Conservation (phyloP, 2,113 vertebrate species). For the Mormyrus lacerda region DNA sequence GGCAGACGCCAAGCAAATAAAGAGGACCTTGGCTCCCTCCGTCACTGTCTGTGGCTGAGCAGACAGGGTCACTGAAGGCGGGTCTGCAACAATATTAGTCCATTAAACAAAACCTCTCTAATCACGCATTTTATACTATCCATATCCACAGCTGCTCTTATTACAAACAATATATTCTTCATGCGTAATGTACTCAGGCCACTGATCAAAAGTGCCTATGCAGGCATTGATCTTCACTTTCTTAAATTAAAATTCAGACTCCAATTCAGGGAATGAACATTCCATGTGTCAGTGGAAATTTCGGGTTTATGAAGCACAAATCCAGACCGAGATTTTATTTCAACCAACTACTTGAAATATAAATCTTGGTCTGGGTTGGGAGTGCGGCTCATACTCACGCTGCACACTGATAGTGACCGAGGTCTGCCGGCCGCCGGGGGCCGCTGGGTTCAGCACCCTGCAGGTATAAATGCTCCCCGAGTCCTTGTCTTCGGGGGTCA, state of each 20-base stretch:
- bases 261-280: not conserved
- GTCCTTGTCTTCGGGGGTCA: constrained; percentile 71
- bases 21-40: constrained; percentile 76
- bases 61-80: constrained; percentile 76
- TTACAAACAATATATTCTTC: not conserved
- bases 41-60: constrained; percentile 77
- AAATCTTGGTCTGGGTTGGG: not conserved
- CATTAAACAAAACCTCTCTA: not conserved
- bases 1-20: constrained; percentile 76
- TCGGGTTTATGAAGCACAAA: not conserved
- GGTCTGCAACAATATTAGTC: constrained; percentile 56
- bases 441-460: constrained; percentile 71
- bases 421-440: constrained; percentile 74
- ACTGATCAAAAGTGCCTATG: not conserved
- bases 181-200: not conserved
- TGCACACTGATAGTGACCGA: constrained; percentile 77
- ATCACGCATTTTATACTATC: not conserved
- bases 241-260: not conserved
- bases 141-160: not conserved
- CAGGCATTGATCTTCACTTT: not conserved
- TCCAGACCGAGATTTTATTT: not conserved
- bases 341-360: not conserved
- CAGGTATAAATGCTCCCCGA: constrained; percentile 76
- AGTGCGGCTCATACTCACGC: constrained; percentile 58
- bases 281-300: not conserved